Evolutionary conservation across 2,888 invertebrate genomes (phyloP), one percentile per base, ranked within the genome.

Genomic region (Lasius fuliginosus): DNA sequence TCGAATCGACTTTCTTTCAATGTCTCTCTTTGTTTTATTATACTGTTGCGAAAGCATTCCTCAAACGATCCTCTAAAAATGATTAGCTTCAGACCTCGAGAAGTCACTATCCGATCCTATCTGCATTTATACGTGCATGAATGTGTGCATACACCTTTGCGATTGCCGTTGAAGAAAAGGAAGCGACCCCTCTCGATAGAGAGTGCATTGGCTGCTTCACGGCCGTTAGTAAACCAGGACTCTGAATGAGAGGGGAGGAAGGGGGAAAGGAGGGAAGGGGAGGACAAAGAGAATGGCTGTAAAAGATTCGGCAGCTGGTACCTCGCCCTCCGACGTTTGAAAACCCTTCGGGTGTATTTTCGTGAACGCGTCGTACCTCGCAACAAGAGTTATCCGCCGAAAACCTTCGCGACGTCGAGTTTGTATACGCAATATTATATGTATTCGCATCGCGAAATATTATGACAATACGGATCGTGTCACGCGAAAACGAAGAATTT

Each of bases 281-380:
- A 15, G 60, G 79, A 85, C 87, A 87, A 85, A 85, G 85, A 83
- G 62, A 82, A 67, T 18, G 86, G 79, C 82, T 77, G 76, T 84
- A 86, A 86, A 90, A 89, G 87, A 90, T 90, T 87, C 83, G 89
- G 85, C 90, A 90, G 90, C 90, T 90, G 90, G 89, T 81, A 71
- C 85, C 75, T 81, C 64, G 73, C 18, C 74, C 69, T 40, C 62
- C 75, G 40, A 15, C 15, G 76, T 82, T 49, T 73, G 62, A 77
- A 82, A 85, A 74, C 65, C 30, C 53, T 36, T 58, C 53, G 68
- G 15, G 40, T 74, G 73, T 73, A 58, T 64, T 58, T 65, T 67
- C 53, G 82, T n/a, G 40, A 33, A 36, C 62, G 30, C 42, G 62
- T 46, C 68, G 68, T 49, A n/a, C 18, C 11, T 27, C 60, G 36